Percentiles rank a stretch among this genome's conserved stretches.
Conservation (phyloP, 1,140 invertebrate genomes). For the Eueides isabella region DNA sequence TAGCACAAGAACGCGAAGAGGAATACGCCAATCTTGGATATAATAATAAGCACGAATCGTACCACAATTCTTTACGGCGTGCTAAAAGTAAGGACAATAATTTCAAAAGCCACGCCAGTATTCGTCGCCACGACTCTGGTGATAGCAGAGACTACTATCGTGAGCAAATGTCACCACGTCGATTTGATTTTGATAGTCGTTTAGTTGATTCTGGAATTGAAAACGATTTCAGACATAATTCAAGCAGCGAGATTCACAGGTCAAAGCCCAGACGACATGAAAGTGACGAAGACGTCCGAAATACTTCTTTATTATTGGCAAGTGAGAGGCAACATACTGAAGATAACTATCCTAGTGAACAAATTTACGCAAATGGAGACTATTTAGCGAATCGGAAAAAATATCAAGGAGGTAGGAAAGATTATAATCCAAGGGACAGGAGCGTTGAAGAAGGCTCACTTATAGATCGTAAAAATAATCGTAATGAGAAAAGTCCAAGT, state of each 20-base stretch:
- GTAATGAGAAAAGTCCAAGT: constrained; percentile 79
- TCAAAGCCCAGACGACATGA: constrained; percentile 69
- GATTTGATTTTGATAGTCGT: constrained; percentile 83
- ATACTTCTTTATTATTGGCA: constrained; percentile 85
- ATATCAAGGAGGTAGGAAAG: constrained; percentile 70
- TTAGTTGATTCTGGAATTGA: constrained; percentile 90
- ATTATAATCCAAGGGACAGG: constrained; percentile 84
- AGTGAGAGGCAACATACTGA: constrained; percentile 86
- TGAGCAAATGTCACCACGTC: constrained; percentile 72
- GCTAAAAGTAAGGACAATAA: constrained; percentile 73
- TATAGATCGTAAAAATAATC: constrained; percentile 84
- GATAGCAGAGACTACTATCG: constrained; percentile 78
- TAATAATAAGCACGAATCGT: constrained; percentile 76
- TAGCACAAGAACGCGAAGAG: constrained; percentile 77
- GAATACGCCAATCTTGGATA: constrained; percentile 74
- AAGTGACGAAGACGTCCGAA: constrained; percentile 86
- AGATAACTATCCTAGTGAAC: constrained; percentile 78
- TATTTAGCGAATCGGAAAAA: constrained; percentile 67
- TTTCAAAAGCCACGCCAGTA: constrained; percentile 74
- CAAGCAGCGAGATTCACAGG: constrained; percentile 83
- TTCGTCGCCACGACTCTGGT: constrained; percentile 75
- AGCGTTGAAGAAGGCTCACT: constrained; percentile 85
- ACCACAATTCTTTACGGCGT: constrained; percentile 82
- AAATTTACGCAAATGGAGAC: constrained; percentile 75
- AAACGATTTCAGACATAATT: constrained; percentile 89